Evolutionary conservation across 1,140 invertebrate species (phyloP).

Genomic region (Leptinotarsa undecemlineata): DNA sequence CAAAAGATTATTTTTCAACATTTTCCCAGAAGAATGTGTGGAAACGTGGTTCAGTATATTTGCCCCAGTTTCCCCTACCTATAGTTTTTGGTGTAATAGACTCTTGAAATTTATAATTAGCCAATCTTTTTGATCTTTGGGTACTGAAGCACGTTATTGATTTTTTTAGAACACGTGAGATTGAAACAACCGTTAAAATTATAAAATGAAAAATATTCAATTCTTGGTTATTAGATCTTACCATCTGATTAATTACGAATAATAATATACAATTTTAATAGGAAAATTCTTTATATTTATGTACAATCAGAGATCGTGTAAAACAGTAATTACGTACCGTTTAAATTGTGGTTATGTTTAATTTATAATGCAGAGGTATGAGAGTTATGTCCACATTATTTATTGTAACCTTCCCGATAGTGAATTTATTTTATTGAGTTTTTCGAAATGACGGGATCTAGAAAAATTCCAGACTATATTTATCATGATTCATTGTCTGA

Average conservation of each 20-base stretch:
- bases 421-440: not conserved
- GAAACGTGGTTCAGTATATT: not conserved
- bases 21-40: no score
- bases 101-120: conserved; percentile 35
- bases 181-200: conserved; percentile 34
- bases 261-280: conserved; percentile 40
- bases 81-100: not conserved
- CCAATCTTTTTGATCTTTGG: conserved; percentile 29
- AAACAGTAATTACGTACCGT: conserved; percentile 28
- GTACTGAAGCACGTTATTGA: conserved; percentile 36
- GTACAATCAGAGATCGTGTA: conserved; percentile 31
- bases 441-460: no score
- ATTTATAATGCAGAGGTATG: conserved; percentile 12
- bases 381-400: conserved; percentile 9
- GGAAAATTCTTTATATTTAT: conserved; percentile 37
- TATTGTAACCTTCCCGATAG: conserved; percentile 11
- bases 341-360: conserved; percentile 19
- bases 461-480: no score
- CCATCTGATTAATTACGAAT: conserved; percentile 40
- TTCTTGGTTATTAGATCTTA: conserved; percentile 37
- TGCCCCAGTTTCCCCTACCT: not conserved
- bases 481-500: no score
- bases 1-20: not conserved
- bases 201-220: conserved; percentile 31
- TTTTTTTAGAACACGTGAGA: conserved; percentile 37